Percentiles rank a stretch among this genome's conserved stretches.
Conservation (phyloP, 2,113 vertebrate species). For the Syngnathus scovelli region DNA sequence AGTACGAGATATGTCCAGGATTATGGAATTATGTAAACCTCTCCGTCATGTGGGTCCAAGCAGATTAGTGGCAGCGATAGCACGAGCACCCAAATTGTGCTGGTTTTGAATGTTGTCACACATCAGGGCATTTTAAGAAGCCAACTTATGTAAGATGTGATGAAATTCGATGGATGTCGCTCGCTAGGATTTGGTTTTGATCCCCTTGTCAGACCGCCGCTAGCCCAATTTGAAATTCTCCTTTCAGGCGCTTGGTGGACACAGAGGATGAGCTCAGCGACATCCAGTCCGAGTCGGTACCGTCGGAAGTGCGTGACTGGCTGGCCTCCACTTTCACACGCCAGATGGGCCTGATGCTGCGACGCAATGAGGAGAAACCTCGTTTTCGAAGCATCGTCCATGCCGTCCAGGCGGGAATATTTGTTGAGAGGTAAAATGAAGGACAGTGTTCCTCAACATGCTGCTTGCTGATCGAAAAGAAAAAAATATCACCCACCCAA, state of each 20-base stretch:
- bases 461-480: no score
- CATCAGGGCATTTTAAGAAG: constrained; percentile 24
- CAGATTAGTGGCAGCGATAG: constrained; percentile 49
- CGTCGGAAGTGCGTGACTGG: constrained; percentile 98
- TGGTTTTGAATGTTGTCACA: constrained; percentile 39
- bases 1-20: constrained; percentile 36
- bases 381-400: constrained; percentile 95
- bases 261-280: constrained; percentile 97
- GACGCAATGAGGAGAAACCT: constrained; percentile 88
- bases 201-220: constrained; percentile 22
- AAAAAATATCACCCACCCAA: background rate
- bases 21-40: constrained; percentile 65
- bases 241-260: constrained; percentile 84
- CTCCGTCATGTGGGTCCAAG: constrained; percentile 42
- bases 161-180: constrained; percentile 32
- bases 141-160: constrained; percentile 36
- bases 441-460: background rate
- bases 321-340: constrained; percentile 95
- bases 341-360: constrained; percentile 97
- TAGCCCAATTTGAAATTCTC: background rate
- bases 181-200: constrained; percentile 21
- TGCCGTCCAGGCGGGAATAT: constrained; percentile 96
- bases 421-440: constrained; percentile 85
- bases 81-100: constrained; percentile 35
- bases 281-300: constrained; percentile 93